phyloP scores from a whole-genome alignment of 2,113 vertebrate species.

The Oryzias javanicus region DNA sequence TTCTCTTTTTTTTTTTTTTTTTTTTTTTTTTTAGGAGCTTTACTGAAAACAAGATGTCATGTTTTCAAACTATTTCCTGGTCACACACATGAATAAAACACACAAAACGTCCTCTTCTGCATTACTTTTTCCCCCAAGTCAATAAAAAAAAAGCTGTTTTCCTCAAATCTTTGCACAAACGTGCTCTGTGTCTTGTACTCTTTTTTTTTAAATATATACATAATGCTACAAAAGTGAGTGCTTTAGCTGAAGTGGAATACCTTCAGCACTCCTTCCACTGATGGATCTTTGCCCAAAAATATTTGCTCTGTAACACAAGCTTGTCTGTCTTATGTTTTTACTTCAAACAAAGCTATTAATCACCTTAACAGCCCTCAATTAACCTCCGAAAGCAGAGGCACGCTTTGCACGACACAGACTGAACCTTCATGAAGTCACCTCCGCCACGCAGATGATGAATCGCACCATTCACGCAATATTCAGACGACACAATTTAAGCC shows the following conservation, averaged over 20 bases:
- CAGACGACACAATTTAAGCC: constrained; percentile 68
- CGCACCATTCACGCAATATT: constrained; percentile 66
- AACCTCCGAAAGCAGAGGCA: constrained; percentile 77
- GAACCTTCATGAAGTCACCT: constrained; percentile 53
- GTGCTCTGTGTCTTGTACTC: constrained; percentile 1
- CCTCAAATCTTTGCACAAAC: constrained; percentile 43
- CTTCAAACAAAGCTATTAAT: constrained; percentile 89
- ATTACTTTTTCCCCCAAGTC: constrained; percentile 62
- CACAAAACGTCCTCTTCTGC: constrained; percentile 41
- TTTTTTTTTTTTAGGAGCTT: constrained; percentile 17
- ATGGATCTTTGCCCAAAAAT: constrained; percentile 78
- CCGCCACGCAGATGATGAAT: constrained; percentile 74
- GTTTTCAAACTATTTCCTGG: neutral
- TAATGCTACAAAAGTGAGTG: constrained; percentile 32
- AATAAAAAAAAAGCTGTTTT: constrained; percentile 71
- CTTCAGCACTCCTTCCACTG: constrained; percentile 51
- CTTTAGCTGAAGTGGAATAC: constrained; percentile 36
- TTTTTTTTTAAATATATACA: constrained; percentile 11
- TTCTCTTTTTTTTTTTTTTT: constrained; percentile 10
- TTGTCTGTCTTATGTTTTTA: constrained; percentile 85
- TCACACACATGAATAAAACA: constrained; percentile 3
- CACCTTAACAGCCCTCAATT: constrained; percentile 85
- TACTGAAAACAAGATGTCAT: constrained; percentile 14
- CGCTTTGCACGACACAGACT: constrained; percentile 70
- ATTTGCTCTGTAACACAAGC: constrained; percentile 85